phyloP scores from a whole-genome alignment of 2,797 vertebrate genomes.

The Anguilla obscura region DNA sequence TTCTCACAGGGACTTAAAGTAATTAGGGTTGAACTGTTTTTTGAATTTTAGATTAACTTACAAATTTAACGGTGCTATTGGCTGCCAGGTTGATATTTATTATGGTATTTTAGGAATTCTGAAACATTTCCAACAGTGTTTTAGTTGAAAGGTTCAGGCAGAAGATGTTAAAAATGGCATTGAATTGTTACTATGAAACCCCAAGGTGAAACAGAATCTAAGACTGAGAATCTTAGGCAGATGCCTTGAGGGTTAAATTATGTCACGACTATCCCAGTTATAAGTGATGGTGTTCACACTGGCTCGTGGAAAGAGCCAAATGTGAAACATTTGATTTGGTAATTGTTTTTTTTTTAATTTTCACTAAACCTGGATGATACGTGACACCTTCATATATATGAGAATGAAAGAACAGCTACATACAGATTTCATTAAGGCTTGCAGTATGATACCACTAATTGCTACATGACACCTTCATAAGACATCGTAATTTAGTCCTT shows the following conservation, averaged over 20 bases:
- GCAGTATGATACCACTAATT: not conserved
- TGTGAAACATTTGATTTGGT: not conserved
- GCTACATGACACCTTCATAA: not conserved
- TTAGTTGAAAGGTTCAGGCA: not conserved
- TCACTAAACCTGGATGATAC: not conserved
- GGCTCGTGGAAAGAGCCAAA: not conserved
- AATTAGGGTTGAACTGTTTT: not conserved
- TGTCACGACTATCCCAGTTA: not conserved
- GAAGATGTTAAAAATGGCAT: not conserved
- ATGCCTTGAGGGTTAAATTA: not conserved
- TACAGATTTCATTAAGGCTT: not conserved
- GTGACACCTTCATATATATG: not conserved
- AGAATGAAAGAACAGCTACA: not conserved
- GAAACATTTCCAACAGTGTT: not conserved
- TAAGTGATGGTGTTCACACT: not conserved
- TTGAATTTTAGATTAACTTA: not conserved
- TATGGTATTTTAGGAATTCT: not conserved
- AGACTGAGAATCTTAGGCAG: not conserved
- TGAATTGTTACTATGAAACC: not conserved
- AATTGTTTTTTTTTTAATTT: not conserved
- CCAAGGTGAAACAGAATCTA: not conserved
- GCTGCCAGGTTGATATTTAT: not conserved
- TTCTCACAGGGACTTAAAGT: not conserved
- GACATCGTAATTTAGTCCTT: not conserved
- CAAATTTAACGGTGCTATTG: not conserved